Base-by-base conservation (phyloP, 2,113 vertebrate genomes). In the Tor tambroides region DNA sequence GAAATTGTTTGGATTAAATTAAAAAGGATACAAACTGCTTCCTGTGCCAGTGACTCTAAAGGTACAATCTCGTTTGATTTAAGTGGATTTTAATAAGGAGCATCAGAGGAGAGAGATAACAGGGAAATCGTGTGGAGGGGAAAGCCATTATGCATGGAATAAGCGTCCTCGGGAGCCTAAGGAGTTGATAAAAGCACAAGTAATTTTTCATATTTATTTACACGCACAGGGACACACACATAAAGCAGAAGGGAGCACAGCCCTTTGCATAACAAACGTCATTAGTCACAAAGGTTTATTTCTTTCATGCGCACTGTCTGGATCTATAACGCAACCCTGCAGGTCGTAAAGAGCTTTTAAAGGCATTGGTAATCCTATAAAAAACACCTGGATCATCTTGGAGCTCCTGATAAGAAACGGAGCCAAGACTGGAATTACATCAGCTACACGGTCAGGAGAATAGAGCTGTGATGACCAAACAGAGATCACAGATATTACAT, bases 41-140 rank as follows among this genome's bases (percentile, higher is more conserved):
- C 76, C 67, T 30, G 63, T 21, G 30, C 59, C 59, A 28, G 76
- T 56, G 51, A 56, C 75, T 30, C 51, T 49, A 67, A 78, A 87
- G 49, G 43, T 71, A 87, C 78, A 87, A 30, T 75, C 56, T 75
- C 21, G 51, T 87, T 88, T 84, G 74, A 86, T 86, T 87, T 84
- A 89, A 89, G 76, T 75, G 81, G 30, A 17, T 89, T 89, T 89
- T 89, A 87, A 87, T 84, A 89, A 87, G 67, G 28, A n/a, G 82
- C 61, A 83, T 88, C 85, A 83, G 61, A 86, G 54, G 65, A 69
- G 49, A 49, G 69, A 75, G 82, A 79, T 84, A 87, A 81, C 46
- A 43, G 46, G 67, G 14, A 75, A 85, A 81, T 65, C 23, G 59
- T 65, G 61, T 46, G 72, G 8, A 51, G 23, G 15, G 19, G 12